Evolutionary conservation across 2,113 vertebrate species (phyloP), one percentile per base, ranked within the genome.

Genomic region (Spermophilus dauricus): DNA sequence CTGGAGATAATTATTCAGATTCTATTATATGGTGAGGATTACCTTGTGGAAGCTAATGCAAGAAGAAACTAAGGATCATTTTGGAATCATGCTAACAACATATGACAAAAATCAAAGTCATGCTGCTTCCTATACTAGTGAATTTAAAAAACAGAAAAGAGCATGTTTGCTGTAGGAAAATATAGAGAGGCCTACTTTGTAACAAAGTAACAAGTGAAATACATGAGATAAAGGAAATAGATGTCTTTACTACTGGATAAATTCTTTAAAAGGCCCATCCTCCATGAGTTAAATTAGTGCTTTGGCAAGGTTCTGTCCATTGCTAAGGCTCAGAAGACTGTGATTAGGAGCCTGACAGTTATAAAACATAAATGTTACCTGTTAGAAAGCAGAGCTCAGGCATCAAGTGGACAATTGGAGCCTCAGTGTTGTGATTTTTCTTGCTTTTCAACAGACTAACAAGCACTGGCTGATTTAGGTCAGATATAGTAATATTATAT

Each of bases 381-480:
- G 98, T 99, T 4, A 99, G 86, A 56, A 98, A 99, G 96, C 98
- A 98, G 78, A 99, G 91, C 58, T 99, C 98, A 0, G 98, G 98
- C 3, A 98, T 70, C 75, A 99, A 97, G 97, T 99, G 98, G 53
- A 45, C 98, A 63, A 98, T 72, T 45, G n/a, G 90, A 37, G 93
- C 39, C 37, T 97, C 95, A 5, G 34, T 4, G 10, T 51, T 81
- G 48, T 81, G 76, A 28, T 45, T 94, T 86, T 95, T 97, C 96
- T 94, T 98, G 34, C 11, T 94, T 97, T 98, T 98, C 96, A 98
- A 65, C 73, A 94, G 94, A 96, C 98, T 98, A 56, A 99, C 98
- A 39, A 99, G 97, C 97, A 99, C 82, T 14, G 98, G 98, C 95
- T 99, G 98, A 82, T 97, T 96, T 37, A 99, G 91, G 91, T 99